Evolutionary conservation across 2,888 invertebrate species (phyloP).

Genomic region (Anticlea derivata): DNA sequence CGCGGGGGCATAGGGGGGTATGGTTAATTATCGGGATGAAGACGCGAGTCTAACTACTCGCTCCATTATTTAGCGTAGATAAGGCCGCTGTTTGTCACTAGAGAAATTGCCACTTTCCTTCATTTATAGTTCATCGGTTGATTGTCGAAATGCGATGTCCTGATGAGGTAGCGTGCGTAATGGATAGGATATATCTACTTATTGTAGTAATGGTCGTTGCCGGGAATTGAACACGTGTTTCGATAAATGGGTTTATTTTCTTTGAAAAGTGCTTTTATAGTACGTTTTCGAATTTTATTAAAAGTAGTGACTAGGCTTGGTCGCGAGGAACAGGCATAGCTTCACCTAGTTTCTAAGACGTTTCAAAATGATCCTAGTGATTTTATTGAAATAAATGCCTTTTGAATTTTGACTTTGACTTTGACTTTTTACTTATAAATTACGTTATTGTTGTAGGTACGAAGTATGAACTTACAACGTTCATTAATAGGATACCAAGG

Average conservation of each 20-base stretch:
- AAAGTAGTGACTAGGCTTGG: too few relatives aligned
- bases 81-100: conserved; percentile 77
- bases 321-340: too few relatives aligned
- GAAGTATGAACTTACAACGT: too few relatives aligned
- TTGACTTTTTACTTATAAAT: too few relatives aligned
- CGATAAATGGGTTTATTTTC: conserved; percentile 6
- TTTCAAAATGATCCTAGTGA: too few relatives aligned
- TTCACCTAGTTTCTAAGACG: too few relatives aligned
- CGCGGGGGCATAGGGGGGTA: conserved; percentile 47
- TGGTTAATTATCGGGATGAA: conserved; percentile 81
- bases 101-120: conserved; percentile 75
- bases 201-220: conserved; percentile 29
- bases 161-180: conserved; percentile 26
- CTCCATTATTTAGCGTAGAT: conserved; percentile 80
- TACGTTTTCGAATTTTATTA: too few relatives aligned
- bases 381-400: too few relatives aligned
- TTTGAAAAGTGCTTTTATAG: conserved; percentile 8
- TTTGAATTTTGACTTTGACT: too few relatives aligned
- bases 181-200: conserved; percentile 8
- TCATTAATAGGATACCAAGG: too few relatives aligned
- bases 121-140: conserved; percentile 75
- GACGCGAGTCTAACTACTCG: conserved; percentile 79
- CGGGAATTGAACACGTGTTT: conserved; percentile 41
- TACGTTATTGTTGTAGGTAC: too few relatives aligned
- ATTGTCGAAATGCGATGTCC: conserved; percentile 48